Evolutionary conservation across 1,140 invertebrate genomes (phyloP), one percentile per base, ranked within the genome.

Genomic region (Psilanteris sp.): DNA sequence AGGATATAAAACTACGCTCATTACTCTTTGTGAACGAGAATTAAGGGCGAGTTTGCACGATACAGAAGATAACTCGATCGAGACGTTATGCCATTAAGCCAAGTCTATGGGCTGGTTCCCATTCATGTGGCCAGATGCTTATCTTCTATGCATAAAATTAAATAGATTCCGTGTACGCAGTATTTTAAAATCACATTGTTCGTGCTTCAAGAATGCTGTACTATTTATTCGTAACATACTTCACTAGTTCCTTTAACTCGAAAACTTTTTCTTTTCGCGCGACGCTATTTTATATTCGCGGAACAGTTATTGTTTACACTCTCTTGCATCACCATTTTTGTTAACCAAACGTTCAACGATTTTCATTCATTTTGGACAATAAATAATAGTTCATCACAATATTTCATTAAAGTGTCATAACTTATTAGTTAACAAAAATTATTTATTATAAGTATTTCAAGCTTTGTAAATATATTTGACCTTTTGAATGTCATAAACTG

Each of bases 31-130:
- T 43, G 50, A 68, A 64, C 15, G 41, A 48, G 64, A 75, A 68
- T 68, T 75, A 75, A 75, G 72, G 72, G 62, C 71, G 71, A 50
- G 44, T 74, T 74, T 55, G 61, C 71, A 55, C 52, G 71, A 67
- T 74, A 67, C 27, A 59, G 36, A 44, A 73, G 71, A 74, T 74
- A 74, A 59, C 50, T 75, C 55, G 72, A 75, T 75, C 62, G 64
- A 75, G 72, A 75, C 67, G 61, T 74, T 74, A 67, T 52, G 46
- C 54, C 34, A 67, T 66, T 67, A 74, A 67, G 34, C 29, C 13
- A 24, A 20, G 37, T 27, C 24, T 39, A 57, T 50, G 52, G 39
- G 44, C 29, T 37, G 34, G 59, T 68, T 68, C 72, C 43, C 62
- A 75, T 68, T 75, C 72, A 59, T 13, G 50, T 68, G 57, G 72